A percentile compares a stretch with the other conserved stretches of the same genome.
These are phyloP conservation scores for Podarcis raffonei DNA, from an alignment of 2,113 vertebrate species.

Conservation along the genomic window DNA sequence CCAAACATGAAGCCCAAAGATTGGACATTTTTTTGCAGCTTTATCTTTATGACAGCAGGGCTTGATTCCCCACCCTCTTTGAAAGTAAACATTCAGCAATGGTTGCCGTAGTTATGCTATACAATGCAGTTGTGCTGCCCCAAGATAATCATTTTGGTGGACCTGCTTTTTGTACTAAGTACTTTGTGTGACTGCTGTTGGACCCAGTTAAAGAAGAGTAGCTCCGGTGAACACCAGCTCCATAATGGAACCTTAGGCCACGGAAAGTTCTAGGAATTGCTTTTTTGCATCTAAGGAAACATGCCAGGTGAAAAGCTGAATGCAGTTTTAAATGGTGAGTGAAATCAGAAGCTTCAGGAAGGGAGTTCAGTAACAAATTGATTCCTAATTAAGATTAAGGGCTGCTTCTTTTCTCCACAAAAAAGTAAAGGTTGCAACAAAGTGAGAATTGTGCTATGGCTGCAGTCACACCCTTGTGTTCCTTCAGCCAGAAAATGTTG, in stretches of 20 bases:
- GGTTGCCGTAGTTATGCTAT: fast-evolving
- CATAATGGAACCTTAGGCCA: fast-evolving
- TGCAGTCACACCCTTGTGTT: too few species aligned
- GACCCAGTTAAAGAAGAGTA: not conserved
- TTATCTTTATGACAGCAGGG: not conserved
- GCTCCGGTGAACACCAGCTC: fast-evolving
- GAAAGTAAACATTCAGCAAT: not conserved
- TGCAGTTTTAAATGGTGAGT: not conserved
- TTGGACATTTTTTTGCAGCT: not conserved
- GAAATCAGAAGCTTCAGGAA: not conserved
- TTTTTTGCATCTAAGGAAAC: not conserved
- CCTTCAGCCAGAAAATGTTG: too few species aligned
- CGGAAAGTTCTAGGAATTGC: not conserved
- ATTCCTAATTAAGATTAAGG: not conserved
- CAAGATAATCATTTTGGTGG: fast-evolving
- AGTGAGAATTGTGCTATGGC: too few species aligned
- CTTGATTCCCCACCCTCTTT: not conserved
- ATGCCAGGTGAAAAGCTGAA: not conserved
- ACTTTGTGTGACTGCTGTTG: fast-evolving
- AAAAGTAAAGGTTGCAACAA: not conserved
- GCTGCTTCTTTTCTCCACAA: not conserved
- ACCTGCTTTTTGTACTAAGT: not conserved
- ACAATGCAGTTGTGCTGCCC: not conserved
- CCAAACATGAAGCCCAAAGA: fast-evolving
- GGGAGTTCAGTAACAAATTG: not conserved